phyloP scores from a whole-genome alignment of 2,797 vertebrate species.

The Pempheris klunzingeri region DNA sequence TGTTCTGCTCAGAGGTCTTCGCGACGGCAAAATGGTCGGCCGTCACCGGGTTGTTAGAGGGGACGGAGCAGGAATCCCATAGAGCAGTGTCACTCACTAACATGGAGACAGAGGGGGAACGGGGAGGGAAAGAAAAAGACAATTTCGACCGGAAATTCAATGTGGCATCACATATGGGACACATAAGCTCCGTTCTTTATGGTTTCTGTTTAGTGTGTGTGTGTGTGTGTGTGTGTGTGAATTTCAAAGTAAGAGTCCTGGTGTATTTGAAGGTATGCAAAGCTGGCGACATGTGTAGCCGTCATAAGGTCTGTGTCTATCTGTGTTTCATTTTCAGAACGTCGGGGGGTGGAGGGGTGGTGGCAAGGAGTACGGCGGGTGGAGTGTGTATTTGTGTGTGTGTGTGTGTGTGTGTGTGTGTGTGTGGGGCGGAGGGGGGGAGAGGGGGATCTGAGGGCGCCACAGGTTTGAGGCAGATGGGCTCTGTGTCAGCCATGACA shows the following conservation, averaged over 20 bases:
- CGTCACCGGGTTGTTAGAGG: background rate
- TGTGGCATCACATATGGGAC: constrained; percentile 97
- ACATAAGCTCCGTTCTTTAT: constrained; percentile 91
- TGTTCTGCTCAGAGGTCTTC: constrained; percentile 11
- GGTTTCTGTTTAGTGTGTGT: constrained; percentile 67
- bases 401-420: constrained; percentile 1
- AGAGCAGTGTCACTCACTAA: constrained; percentile 22
- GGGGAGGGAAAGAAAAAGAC: constrained; percentile 50
- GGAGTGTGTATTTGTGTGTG: constrained; percentile 10
- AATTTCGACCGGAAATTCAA: constrained; percentile 93
- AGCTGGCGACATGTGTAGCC: constrained; percentile 94
- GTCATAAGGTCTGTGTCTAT: constrained; percentile 89
- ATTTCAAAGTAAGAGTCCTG: constrained; percentile 75
- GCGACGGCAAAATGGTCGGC: background rate
- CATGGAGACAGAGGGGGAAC: constrained; percentile 19
- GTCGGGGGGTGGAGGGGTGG: constrained; percentile 79
- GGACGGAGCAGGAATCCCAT: constrained; percentile 13
- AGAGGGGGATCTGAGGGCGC: constrained; percentile 89
- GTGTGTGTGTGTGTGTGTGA: constrained; percentile 77
- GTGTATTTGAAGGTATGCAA: constrained; percentile 85
- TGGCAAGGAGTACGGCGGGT: constrained; percentile 60
- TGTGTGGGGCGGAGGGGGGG: constrained; percentile 26
- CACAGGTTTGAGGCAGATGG: constrained; percentile 99
- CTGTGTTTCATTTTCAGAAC: constrained; percentile 91
- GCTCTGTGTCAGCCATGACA: constrained; percentile 96